Evolutionary conservation across 1,140 invertebrate genomes (phyloP).

Genomic region (Pogonus chalceus): DNA sequence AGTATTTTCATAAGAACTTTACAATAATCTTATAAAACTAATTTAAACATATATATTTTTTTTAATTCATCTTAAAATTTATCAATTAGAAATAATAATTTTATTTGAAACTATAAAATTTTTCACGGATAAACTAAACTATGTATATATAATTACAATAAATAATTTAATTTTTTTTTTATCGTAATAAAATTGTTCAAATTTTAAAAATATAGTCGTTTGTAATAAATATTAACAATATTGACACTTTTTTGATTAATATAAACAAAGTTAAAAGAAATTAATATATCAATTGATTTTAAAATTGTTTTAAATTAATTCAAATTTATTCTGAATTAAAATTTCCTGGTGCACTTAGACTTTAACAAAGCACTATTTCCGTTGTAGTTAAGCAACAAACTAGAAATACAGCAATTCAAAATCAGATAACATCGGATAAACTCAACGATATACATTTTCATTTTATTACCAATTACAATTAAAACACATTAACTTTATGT

Average conservation of each 20-base stretch:
- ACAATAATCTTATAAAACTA: too few relatives aligned
- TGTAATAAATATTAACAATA: too few relatives aligned
- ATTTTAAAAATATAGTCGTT: too few relatives aligned
- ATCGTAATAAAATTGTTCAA: neutral
- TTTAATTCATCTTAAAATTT: neutral
- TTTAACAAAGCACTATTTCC: neutral
- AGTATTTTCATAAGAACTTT: too few relatives aligned
- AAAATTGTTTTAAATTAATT: neutral
- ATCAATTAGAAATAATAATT: neutral
- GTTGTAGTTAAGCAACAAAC: neutral
- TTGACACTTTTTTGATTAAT: neutral
- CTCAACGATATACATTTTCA: too few relatives aligned
- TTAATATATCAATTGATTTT: neutral
- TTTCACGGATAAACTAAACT: neutral
- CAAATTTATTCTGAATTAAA: neutral
- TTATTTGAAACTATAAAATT: neutral
- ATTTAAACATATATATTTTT: too few relatives aligned
- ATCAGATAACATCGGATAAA: too few relatives aligned
- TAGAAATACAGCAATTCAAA: neutral
- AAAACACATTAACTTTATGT: too few relatives aligned
- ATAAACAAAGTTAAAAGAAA: neutral
- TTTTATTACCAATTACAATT: too few relatives aligned
- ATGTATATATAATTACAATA: neutral
- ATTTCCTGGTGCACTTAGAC: neutral
- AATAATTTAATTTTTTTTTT: neutral